phyloP scores from a whole-genome alignment of 2,797 vertebrate species.

The Sebastes diploproa region DNA sequence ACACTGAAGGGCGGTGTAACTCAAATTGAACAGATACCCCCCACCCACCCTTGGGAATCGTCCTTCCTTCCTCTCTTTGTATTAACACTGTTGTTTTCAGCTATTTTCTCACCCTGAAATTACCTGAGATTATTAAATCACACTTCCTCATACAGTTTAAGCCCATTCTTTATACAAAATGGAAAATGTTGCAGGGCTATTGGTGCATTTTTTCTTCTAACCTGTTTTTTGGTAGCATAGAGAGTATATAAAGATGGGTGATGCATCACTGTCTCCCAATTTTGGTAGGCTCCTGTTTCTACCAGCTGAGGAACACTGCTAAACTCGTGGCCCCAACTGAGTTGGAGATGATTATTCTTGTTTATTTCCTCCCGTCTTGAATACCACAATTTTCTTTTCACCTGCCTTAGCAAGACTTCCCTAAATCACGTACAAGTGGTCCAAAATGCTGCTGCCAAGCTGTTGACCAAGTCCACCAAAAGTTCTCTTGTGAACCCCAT shows the following conservation, averaged over 20 bases:
- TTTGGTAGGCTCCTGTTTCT: too few relatives aligned
- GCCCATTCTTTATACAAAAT: not conserved
- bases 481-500: not conserved
- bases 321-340: too few relatives aligned
- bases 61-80: constrained; percentile 20
- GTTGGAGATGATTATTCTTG: too few relatives aligned
- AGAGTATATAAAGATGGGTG: not conserved
- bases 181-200: not conserved
- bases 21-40: constrained; percentile 10
- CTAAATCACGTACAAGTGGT: not conserved
- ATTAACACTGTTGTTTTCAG: constrained; percentile 1
- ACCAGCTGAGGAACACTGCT: too few relatives aligned
- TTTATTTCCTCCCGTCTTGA: too few relatives aligned
- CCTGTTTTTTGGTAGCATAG: not conserved
- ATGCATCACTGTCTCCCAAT: too few relatives aligned
- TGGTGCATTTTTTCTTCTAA: not conserved
- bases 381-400: too few relatives aligned
- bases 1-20: constrained; percentile 18
- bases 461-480: not conserved
- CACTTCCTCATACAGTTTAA: not conserved
- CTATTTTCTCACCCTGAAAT: constrained; percentile 3
- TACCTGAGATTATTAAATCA: not conserved
- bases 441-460: not conserved
- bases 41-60: not conserved
- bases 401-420: not conserved